Conservation (phyloP, 2,888 invertebrate genomes). For the Lomographa bimaculata region DNA sequence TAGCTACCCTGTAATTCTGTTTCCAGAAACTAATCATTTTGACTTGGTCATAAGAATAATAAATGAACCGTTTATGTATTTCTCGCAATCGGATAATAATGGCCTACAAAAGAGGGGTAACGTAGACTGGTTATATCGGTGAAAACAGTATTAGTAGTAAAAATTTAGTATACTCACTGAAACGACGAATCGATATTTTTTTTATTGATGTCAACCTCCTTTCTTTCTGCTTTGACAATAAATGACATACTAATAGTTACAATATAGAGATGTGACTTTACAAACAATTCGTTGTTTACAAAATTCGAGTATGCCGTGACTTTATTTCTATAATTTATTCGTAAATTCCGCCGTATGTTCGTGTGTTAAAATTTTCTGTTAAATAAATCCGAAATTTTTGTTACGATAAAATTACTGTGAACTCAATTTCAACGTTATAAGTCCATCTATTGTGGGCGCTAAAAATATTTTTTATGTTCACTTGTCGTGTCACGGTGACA, state of each 20-base stretch:
- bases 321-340: constrained; percentile 23
- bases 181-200: constrained; percentile 18
- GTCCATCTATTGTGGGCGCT: constrained; percentile 50
- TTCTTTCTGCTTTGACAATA: constrained; percentile 8
- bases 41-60: no score
- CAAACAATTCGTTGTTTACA: no score
- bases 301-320: constrained; percentile 44
- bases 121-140: no score
- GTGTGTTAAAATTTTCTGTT: constrained; percentile 17
- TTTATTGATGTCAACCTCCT: constrained; percentile 16
- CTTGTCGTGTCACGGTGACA: constrained; percentile 74
- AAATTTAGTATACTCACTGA: no score
- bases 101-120: no score
- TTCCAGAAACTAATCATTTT: no score
- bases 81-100: constrained; percentile 18
- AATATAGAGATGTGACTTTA: constrained; percentile 24
- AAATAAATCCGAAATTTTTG: constrained; percentile 32
- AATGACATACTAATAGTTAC: no score
- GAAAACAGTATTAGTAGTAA: no score
- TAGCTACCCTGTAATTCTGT: no score
- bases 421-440: constrained; percentile 33
- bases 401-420: constrained; percentile 28
- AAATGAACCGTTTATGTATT: constrained; percentile 4
- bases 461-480: constrained; percentile 61
- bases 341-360: constrained; percentile 23